These are phyloP conservation scores for Chanos chanos DNA, from an alignment of 2,797 vertebrate genomes.

Conservation along the genomic window DNA sequence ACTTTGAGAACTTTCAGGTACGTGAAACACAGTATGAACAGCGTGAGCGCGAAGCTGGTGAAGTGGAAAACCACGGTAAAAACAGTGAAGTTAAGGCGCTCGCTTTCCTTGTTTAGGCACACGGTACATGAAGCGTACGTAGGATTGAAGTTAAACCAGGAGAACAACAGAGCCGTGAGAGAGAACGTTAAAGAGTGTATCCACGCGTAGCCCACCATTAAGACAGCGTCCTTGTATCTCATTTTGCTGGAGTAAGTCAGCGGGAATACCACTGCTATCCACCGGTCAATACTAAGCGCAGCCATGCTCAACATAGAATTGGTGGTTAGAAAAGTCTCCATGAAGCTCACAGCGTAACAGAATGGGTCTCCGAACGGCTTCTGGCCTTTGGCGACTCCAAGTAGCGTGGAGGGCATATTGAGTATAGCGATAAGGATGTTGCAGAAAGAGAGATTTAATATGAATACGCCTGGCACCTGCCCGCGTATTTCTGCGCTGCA, in stretches of 20 bases:
- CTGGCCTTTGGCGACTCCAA: slow-evolving; percentile 60
- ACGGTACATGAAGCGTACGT: slow-evolving; percentile 75
- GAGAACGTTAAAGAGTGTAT: slow-evolving; percentile 71
- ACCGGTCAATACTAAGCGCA: slow-evolving; percentile 77
- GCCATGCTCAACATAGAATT: slow-evolving; percentile 78
- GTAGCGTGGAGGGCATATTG: slow-evolving; percentile 74
- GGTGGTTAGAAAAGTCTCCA: slow-evolving; percentile 75
- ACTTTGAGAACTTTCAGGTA: slow-evolving; percentile 75
- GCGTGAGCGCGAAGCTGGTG: slow-evolving; percentile 70
- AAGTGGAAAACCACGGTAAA: slow-evolving; percentile 73
- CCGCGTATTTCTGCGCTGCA: slow-evolving; percentile 74
- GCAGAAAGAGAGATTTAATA: slow-evolving; percentile 75
- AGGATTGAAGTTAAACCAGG: slow-evolving; percentile 73
- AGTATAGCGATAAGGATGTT: slow-evolving; percentile 73
- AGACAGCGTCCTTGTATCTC: slow-evolving; percentile 68
- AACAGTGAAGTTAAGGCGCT: slow-evolving; percentile 57
- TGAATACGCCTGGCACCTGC: slow-evolving; percentile 74
- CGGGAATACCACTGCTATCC: slow-evolving; percentile 77
- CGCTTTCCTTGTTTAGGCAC: slow-evolving; percentile 35
- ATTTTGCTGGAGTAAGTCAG: slow-evolving; percentile 77
- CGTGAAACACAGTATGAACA: slow-evolving; percentile 73
- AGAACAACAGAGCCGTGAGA: slow-evolving; percentile 65
- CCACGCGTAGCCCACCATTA: slow-evolving; percentile 75
- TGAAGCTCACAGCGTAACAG: slow-evolving; percentile 66
- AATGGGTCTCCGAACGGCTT: slow-evolving; percentile 64